Evolutionary conservation across 1,140 invertebrate species (phyloP), one percentile per base, ranked within the genome.

Genomic region (Bombus terrestris): DNA sequence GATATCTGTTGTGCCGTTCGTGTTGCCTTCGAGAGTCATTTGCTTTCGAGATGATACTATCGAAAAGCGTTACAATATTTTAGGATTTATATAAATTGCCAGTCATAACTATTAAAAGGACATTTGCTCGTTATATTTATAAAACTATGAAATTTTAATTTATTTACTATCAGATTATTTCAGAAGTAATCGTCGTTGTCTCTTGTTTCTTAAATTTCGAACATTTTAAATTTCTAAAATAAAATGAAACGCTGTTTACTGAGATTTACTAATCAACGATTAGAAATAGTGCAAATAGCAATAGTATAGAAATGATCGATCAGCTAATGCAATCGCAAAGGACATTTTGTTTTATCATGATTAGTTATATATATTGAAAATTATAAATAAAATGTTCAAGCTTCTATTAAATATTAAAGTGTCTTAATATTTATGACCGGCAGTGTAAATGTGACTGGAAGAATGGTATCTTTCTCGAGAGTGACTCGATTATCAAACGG

Each of bases 11-110:
- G 79, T 82, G 47, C 75, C 84, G 74, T 83, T 71, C 82, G 81
- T 75, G 78, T 72, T 81, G 71, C 73, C 66, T 85, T 87, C 83
- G 90, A 91, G 88, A 78, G 88, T 57, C 25, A 64, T 81, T 85
- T 79, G 79, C 32, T 53, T 53, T 59, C 41, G 35, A 81, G 74
- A 62, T 62, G 64, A 74, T 85, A 86, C 41, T 15, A 28, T 83
- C 6, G 47, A 43, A 22, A 39, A 8, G n/a, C 28, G 4, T 39
- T 62, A n/a, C 10, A 62, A n/a, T 62, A 62, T 13, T 62, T 62
- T n/a, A 62, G 10, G 10, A n/a, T 5, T n/a, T n/a, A 12, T 62
- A 62, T 62, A n/a, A 28, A 62, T 62, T n/a, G 59, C 12, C 28
- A 13, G 59, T n/a, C 59, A n/a, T 62, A 62, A 62, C 3, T 62